Conservation (phyloP, 1,140 invertebrate genomes). For the Cheumatopsyche charites region DNA sequence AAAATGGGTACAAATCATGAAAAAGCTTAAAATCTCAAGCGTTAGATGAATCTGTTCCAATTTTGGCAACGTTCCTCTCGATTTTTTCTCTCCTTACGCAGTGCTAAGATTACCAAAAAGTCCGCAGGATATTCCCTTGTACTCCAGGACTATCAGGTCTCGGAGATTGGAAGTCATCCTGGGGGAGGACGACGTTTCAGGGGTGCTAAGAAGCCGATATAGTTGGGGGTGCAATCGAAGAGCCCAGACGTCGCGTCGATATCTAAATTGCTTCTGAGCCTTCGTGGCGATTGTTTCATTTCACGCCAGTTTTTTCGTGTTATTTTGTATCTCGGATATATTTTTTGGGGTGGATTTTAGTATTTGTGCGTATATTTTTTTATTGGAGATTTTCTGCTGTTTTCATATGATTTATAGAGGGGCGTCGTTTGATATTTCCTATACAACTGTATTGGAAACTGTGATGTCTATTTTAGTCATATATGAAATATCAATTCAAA, state of each 20-base stretch:
- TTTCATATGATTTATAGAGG: no score
- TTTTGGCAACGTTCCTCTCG: not conserved
- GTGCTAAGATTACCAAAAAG: not conserved
- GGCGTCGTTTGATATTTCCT: no score
- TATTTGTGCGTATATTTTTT: no score
- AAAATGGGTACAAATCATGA: no score
- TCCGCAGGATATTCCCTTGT: not conserved
- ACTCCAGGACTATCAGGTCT: no score
- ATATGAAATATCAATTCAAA: no score
- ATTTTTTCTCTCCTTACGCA: not conserved
- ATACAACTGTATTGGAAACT: no score
- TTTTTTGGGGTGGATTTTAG: no score
- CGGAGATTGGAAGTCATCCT: slow-evolving; percentile 6
- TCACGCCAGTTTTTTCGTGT: not conserved
- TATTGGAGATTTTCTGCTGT: no score
- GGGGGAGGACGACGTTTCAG: not conserved
- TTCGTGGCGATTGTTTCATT: slow-evolving; percentile 4
- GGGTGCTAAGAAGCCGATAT: not conserved
- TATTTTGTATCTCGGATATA: no score
- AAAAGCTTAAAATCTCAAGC: no score
- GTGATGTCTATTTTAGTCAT: no score
- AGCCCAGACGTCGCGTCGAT: slow-evolving; percentile 19
- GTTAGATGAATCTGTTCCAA: not conserved
- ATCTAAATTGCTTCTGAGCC: slow-evolving; percentile 22
- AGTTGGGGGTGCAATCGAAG: slow-evolving; percentile 1